A percentile compares a stretch with the other conserved stretches of the same genome.
These are phyloP conservation scores for Tyrophagus putrescentiae DNA, from an alignment of 1,140 invertebrate genomes.

Conservation along the genomic window DNA sequence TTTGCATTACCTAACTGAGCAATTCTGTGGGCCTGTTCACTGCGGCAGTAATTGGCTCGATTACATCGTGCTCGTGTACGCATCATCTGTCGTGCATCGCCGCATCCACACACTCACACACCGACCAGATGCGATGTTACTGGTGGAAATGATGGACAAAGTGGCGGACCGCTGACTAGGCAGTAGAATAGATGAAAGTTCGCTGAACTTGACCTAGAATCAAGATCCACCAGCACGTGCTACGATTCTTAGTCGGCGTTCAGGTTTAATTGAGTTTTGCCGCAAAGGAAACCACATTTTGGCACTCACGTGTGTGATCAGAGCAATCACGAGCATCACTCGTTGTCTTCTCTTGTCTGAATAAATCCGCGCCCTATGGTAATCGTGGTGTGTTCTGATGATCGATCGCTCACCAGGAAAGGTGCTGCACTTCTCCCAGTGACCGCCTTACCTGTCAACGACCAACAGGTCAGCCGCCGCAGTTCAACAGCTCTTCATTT, in stretches of 20 bases:
- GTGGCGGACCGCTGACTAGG: too few relatives aligned
- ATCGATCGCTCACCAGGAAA: background rate
- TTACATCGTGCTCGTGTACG: background rate
- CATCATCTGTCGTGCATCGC: constrained; percentile 10
- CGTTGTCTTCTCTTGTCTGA: background rate
- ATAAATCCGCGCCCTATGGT: background rate
- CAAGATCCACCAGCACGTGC: background rate
- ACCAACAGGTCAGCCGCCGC: constrained; percentile 1
- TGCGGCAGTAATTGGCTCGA: background rate
- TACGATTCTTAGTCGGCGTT: background rate
- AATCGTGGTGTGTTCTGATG: constrained; percentile 4
- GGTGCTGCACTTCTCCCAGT: background rate
- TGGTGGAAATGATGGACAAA: too few relatives aligned
- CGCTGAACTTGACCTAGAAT: constrained; percentile 13
- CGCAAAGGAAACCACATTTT: too few relatives aligned
- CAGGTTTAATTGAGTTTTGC: constrained; percentile 1
- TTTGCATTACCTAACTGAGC: too few relatives aligned
- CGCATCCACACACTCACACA: constrained; percentile 9
- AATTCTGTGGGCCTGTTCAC: too few relatives aligned
- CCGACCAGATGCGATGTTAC: constrained; percentile 1
- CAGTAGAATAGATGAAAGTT: too few relatives aligned
- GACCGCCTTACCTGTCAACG: constrained; percentile 1
- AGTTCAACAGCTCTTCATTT: background rate
- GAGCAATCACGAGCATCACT: too few relatives aligned
- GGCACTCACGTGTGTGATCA: too few relatives aligned